A percentile compares a stretch with the other conserved stretches of the same genome.
Conservation (phyloP, 2,888 invertebrate genomes). For the Notocelia uddmanniana region DNA sequence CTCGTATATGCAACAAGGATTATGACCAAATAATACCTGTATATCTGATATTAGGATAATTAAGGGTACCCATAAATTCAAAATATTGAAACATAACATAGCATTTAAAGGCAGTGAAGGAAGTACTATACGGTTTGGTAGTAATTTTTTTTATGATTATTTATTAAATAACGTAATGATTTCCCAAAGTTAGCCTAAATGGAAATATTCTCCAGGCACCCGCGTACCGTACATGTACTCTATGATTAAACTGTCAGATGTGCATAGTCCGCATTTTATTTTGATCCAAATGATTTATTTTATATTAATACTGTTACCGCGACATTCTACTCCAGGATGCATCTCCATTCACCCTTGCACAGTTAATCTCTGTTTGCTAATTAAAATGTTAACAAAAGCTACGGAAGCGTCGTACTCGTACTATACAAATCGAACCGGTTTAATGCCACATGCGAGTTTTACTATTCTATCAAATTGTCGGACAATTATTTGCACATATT, state of each 20-base stretch:
- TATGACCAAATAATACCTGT: too few species aligned
- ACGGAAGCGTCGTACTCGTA: constrained; percentile 63
- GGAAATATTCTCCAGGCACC: too few species aligned
- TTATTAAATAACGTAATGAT: too few species aligned
- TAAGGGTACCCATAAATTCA: too few species aligned
- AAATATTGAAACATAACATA: too few species aligned
- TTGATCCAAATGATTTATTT: constrained; percentile 3
- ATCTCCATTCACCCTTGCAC: constrained; percentile 58
- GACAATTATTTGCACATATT: constrained; percentile 34
- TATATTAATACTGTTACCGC: constrained; percentile 5
- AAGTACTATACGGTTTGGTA: too few species aligned
- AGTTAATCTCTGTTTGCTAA: constrained; percentile 68
- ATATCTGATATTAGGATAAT: too few species aligned
- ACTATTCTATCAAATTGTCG: constrained; percentile 29
- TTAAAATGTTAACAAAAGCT: constrained; percentile 81
- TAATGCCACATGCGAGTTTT: constrained; percentile 65
- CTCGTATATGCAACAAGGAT: too few species aligned
- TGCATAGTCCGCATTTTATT: not conserved
- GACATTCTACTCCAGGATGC: constrained; percentile 54
- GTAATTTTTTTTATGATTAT: too few species aligned
- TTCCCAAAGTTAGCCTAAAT: too few species aligned
- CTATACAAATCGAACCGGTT: constrained; percentile 74
- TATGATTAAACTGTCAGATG: not conserved
- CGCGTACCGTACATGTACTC: too few species aligned
- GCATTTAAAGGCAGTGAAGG: too few species aligned